phyloP scores from a whole-genome alignment of 1,140 invertebrate genomes.

The Drosophila saltans region DNA sequence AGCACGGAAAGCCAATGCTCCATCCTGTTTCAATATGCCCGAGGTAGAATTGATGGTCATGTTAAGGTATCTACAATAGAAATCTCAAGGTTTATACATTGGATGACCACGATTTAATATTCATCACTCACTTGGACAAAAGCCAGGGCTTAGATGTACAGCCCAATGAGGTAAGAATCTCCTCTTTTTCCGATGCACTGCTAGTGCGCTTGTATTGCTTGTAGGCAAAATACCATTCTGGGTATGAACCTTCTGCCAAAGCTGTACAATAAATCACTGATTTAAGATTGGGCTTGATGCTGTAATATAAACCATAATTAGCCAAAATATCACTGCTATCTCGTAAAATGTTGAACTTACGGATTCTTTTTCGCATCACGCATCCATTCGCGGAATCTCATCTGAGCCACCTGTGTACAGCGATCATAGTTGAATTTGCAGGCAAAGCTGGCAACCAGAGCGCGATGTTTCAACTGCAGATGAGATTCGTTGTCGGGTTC shows the following conservation, averaged over 20 bases:
- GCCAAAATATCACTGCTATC: neutral
- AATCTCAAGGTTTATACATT: neutral
- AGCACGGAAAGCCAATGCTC: constrained; percentile 83
- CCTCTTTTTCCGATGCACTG: constrained; percentile 85
- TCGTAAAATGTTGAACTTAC: constrained; percentile 47
- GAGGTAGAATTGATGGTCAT: constrained; percentile 83
- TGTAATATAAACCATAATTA: constrained; percentile 33
- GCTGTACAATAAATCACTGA: constrained; percentile 85
- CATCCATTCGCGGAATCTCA: constrained; percentile 84
- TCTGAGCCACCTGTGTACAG: constrained; percentile 83
- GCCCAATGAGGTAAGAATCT: constrained; percentile 86
- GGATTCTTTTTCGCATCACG: constrained; percentile 50
- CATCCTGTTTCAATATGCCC: constrained; percentile 85
- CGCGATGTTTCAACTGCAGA: constrained; percentile 83
- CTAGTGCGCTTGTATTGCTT: constrained; percentile 84
- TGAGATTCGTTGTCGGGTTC: constrained; percentile 82
- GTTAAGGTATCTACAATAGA: constrained; percentile 82
- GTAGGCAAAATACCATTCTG: constrained; percentile 85
- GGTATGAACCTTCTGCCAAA: constrained; percentile 83
- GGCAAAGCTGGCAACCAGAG: constrained; percentile 83
- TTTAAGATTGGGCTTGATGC: constrained; percentile 84
- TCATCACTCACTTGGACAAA: constrained; percentile 84
- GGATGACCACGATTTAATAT: fast-evolving
- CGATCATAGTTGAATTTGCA: constrained; percentile 84
- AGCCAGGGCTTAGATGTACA: constrained; percentile 84